Evolutionary conservation across 2,113 vertebrate species (phyloP), one percentile per base, ranked within the genome.

Genomic region (Petroica traversi): DNA sequence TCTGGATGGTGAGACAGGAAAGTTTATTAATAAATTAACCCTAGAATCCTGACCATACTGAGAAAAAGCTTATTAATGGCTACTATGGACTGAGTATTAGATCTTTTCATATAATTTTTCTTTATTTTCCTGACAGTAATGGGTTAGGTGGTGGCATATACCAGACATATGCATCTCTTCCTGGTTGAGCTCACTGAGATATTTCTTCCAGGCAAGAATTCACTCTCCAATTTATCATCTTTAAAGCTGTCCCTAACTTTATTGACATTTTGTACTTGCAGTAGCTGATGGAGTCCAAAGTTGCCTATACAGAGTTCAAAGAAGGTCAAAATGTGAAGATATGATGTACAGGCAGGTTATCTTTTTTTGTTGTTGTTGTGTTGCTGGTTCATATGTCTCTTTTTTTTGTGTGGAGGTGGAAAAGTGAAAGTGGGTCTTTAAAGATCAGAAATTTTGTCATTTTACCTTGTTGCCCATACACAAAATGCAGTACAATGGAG

Each of bases 401-500:
- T 11, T 75, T n/a, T 78, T 88, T 28, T 72, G 19, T 80, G 26
- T 79, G 72, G 88, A 87, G 49, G 54, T 64, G 38, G 66, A 62
- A 88, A 88, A 93, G 48, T 73, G 49, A 89, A 92, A 92, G 45
- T 17, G 43, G 51, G 11, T 94, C 33, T 94, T 89, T 28, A 48
- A 46, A 85, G 54, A 78, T 67, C 46, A 92, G 51, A 85, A 92
- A 88, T 81, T 40, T 73, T 88, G 72, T 90, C 54, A 75, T 92
- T 94, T 83, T 88, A 66, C 19, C 85, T 92, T 76, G 26, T 90
- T 93, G 61, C 66, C 75, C 48, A 82, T 72, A 82, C 69, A 92
- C 0, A 2, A 67, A 91, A 82, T 57, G 24, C 49, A 91, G 34
- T 76, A 88, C 55, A 96, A 80, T 61, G 49, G 29, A 88, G 26